phyloP scores from a whole-genome alignment of 2,113 vertebrate species.

The Hyla sarda region DNA sequence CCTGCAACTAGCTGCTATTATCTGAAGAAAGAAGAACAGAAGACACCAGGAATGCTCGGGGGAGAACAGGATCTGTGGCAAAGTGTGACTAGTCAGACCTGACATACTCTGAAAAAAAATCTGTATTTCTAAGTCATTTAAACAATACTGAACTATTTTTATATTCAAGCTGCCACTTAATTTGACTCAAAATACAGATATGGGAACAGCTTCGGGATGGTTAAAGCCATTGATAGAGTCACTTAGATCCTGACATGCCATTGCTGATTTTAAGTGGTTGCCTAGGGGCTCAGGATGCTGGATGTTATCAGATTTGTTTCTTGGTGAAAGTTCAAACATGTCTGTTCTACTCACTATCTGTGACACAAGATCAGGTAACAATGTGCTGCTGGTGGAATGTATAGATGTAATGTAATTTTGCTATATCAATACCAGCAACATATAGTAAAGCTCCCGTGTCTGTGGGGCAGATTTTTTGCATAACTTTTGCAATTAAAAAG shows the following conservation, averaged over 20 bases:
- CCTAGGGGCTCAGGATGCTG: background rate
- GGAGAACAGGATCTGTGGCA: too few species aligned
- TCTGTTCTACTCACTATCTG: conserved; percentile 23
- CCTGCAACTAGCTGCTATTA: too few species aligned
- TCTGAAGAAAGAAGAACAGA: too few species aligned
- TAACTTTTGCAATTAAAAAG: too few species aligned
- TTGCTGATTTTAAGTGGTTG: background rate
- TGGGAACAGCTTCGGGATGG: background rate
- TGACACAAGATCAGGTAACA: conserved; percentile 6
- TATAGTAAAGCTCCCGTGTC: too few species aligned
- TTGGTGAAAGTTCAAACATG: conserved; percentile 14
- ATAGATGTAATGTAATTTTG: background rate
- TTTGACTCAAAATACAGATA: background rate
- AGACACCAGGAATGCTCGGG: too few species aligned
- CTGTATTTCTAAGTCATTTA: too few species aligned
- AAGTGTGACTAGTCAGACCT: too few species aligned
- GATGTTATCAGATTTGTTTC: conserved; percentile 3
- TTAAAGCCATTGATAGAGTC: background rate
- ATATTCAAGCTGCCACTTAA: too few species aligned
- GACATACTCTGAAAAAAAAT: too few species aligned
- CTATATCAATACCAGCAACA: background rate
- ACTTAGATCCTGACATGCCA: background rate
- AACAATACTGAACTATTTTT: too few species aligned
- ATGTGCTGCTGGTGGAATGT: background rate
- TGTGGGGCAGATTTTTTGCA: too few species aligned